Percentiles rank a stretch among this genome's conserved stretches.
phyloP scores from a whole-genome alignment of 35 echinoderm and acorn worm genomes.

The Amphiura filiformis region DNA sequence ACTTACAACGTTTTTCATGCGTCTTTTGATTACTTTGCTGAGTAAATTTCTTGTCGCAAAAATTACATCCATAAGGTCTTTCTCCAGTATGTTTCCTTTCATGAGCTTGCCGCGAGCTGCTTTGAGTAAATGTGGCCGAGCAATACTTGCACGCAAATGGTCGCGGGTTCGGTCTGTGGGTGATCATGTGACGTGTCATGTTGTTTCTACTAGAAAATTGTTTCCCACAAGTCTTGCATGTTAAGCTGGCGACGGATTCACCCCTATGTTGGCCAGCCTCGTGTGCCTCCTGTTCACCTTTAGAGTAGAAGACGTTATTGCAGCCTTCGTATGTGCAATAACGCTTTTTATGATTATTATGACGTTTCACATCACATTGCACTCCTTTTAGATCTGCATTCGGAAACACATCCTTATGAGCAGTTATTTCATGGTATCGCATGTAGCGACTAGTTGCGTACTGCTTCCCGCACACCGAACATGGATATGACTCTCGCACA shows the following conservation, averaged over 20 bases:
- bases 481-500: neutral
- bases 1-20: neutral
- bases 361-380: neutral
- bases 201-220: neutral
- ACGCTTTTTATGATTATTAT: neutral
- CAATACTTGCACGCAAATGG: neutral
- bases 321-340: neutral
- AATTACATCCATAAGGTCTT: neutral
- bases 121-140: neutral
- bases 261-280: neutral
- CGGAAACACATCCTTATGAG: neutral
- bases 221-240: neutral
- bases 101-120: neutral
- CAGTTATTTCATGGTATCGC: neutral
- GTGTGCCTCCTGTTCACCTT: neutral
- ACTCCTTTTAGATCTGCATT: neutral
- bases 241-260: neutral
- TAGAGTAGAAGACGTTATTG: neutral
- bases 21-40: neutral
- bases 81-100: neutral
- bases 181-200: neutral
- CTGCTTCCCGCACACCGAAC: neutral
- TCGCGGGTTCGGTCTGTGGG: neutral
- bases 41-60: neutral
- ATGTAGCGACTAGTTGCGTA: neutral